Base-by-base conservation (phyloP, 2,113 vertebrate genomes). In the Chroicocephalus ridibundus region DNA sequence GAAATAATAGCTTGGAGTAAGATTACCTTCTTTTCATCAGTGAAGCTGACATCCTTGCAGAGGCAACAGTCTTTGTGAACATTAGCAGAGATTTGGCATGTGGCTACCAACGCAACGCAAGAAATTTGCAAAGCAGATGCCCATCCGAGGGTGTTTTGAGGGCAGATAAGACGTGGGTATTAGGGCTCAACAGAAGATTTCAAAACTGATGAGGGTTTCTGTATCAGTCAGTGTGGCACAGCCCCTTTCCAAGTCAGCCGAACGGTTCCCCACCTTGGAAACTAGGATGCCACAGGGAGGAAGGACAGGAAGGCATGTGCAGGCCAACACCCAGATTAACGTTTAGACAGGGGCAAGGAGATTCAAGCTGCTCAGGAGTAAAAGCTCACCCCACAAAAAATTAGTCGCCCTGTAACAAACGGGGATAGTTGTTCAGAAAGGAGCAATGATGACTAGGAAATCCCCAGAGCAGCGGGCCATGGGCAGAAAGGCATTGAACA, bases 401-500 rank as follows among this genome's bases (percentile, higher is more conserved):
- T 29, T 8, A 74, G 38, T 7, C 2, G 1, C 14, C 16, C 14
- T 38, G 15, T 47, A 32, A 86, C 9, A 65, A 83, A 40, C 10
- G 26, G 27, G 19, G 42, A 44, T 18, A 29, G 34, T 46, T 54
- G 38, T 64, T 76, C 81, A 72, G 61, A 31, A 75, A 91, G 47
- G 38, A 87, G 75, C 0, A 0, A 42, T 0, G 6, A 15, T 1
- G 31, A 44, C 7, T 13, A 71, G 42, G 47, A 62, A 82, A 86
- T 7, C 13, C 13, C 4, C 55, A 55, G 29, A 13, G 6, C 27
- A 22, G n/a, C 4, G 21, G 34, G n/a, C 31, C 0, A 0, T 4
- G 27, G 55, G 10, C 21, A 95, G 70, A 86, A 44, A 46, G 10
- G 24, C 81, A n/a, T 0, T 36, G 36, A 42, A 31, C 32, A 44